phyloP scores from a whole-genome alignment of 2,113 vertebrate genomes.

The Oxygymnocypris stewartii region DNA sequence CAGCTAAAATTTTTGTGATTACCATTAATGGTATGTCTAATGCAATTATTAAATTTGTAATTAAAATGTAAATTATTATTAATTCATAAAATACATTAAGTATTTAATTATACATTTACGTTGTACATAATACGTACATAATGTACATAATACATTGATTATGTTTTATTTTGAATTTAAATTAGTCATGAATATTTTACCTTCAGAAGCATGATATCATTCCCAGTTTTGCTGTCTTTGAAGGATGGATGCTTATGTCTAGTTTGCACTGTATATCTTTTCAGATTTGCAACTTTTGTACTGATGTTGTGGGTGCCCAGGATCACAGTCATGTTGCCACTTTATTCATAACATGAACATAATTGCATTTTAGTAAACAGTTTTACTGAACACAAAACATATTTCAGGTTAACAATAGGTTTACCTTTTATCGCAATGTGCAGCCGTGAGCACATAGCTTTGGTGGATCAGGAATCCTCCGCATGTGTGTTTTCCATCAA shows the following conservation, averaged over 20 bases:
- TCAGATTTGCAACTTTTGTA: slow-evolving; percentile 7
- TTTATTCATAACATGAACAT: slow-evolving; percentile 12
- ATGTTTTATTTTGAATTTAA: neutral
- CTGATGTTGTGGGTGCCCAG: slow-evolving; percentile 69
- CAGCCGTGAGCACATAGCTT: slow-evolving; percentile 57
- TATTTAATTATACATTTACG: neutral
- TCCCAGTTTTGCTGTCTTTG: accelerated
- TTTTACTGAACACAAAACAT: neutral
- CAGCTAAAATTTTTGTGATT: slow-evolving; percentile 46
- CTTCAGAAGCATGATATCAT: slow-evolving; percentile 77
- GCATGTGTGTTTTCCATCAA: slow-evolving; percentile 22
- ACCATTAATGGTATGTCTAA: too few species aligned
- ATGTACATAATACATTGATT: neutral
- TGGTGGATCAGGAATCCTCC: slow-evolving; percentile 58
- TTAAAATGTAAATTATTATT: neutral
- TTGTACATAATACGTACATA: too few species aligned
- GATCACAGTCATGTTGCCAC: slow-evolving; percentile 61
- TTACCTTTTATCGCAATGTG: slow-evolving; percentile 65
- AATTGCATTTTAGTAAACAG: neutral
- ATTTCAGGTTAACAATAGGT: neutral
- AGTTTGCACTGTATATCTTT: slow-evolving; percentile 40
- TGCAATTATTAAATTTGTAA: neutral
- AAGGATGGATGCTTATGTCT: slow-evolving; percentile 48
- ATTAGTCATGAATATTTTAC: slow-evolving; percentile 50
- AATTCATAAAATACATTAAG: neutral